A percentile compares a stretch with the other conserved stretches of the same genome.
Conservation (phyloP, 2,888 invertebrate genomes). For the Acleris sparsana region DNA sequence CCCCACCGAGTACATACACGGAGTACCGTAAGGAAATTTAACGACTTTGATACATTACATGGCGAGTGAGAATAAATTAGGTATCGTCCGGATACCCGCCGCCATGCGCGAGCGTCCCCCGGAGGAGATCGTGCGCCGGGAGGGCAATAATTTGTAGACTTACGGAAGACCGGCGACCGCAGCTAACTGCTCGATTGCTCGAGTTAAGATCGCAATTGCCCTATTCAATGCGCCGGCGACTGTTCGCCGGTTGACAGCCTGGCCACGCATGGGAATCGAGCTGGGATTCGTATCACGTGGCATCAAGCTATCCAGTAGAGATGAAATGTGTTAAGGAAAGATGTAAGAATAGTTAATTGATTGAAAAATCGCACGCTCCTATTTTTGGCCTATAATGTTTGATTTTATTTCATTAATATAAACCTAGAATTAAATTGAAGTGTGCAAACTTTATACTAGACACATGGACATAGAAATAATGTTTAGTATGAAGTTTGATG, state of each 20-base stretch:
- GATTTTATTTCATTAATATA: no score
- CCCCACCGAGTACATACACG: slow-evolving; percentile 1
- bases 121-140: slow-evolving; percentile 42
- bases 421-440: no score
- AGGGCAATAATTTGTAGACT: slow-evolving; percentile 48
- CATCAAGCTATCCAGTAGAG: no score
- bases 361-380: no score
- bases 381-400: no score
- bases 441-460: no score
- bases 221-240: slow-evolving; percentile 37
- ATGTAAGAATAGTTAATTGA: no score
- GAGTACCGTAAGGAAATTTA: slow-evolving; percentile 22
- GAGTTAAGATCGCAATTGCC: slow-evolving; percentile 49
- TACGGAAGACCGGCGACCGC: slow-evolving; percentile 45
- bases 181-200: slow-evolving; percentile 49
- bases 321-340: no score
- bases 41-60: slow-evolving; percentile 21
- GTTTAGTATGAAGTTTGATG: no score
- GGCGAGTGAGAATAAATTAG: slow-evolving; percentile 21
- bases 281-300: not conserved
- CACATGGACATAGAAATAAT: no score
- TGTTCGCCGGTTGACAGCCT: not conserved
- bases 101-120: slow-evolving; percentile 23
- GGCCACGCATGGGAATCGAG: slow-evolving; percentile 24
- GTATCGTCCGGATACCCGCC: slow-evolving; percentile 38